Evolutionary conservation across 2,888 invertebrate species (phyloP).

Genomic region (Alentia gelatinosa): DNA sequence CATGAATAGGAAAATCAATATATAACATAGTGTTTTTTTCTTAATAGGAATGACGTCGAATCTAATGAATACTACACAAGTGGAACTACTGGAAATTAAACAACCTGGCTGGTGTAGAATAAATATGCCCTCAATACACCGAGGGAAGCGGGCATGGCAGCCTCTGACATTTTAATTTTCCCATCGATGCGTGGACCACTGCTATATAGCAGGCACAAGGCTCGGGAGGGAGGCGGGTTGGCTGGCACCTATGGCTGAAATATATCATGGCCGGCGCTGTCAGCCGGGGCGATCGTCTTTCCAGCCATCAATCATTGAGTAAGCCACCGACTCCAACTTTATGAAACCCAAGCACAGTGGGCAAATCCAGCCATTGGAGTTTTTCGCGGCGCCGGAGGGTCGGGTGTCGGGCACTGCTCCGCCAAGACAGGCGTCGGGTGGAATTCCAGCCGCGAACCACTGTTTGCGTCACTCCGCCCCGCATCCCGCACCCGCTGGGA

Average conservation of each 20-base stretch:
- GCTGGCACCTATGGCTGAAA: slow-evolving; percentile 32
- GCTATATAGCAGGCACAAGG: background rate
- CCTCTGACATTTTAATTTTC: no score
- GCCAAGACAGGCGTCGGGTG: slow-evolving; percentile 16
- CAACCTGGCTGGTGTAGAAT: no score
- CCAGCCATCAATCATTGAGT: slow-evolving; percentile 51
- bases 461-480: slow-evolving; percentile 18
- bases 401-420: background rate
- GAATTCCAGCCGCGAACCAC: slow-evolving; percentile 25
- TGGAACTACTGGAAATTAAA: no score
- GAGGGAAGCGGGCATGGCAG: no score
- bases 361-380: slow-evolving; percentile 51
- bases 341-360: slow-evolving; percentile 44
- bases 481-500: background rate
- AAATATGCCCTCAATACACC: no score
- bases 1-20: no score
- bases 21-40: no score
- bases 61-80: no score
- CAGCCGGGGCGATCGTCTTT: background rate
- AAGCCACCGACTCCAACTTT: slow-evolving; percentile 50
- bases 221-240: background rate
- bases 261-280: slow-evolving; percentile 20
- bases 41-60: no score
- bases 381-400: background rate
- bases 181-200: no score